These are phyloP conservation scores for Charadrius vociferus DNA, from an alignment of 2,113 vertebrate genomes.

Conservation along the genomic window DNA sequence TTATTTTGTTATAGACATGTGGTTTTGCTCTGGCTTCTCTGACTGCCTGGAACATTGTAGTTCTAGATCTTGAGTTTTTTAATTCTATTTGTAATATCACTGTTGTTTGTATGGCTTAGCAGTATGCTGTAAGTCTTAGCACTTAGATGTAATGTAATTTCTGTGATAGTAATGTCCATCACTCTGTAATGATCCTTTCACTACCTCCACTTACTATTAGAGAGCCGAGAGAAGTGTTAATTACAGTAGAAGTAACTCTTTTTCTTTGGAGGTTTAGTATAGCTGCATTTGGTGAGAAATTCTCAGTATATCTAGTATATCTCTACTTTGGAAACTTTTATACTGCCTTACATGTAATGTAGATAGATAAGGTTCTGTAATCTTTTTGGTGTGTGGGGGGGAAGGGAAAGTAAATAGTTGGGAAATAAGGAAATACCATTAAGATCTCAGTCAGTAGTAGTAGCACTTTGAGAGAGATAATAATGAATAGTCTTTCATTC, in stretches of 20 bases:
- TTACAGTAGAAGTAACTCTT: not conserved
- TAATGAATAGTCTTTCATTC: not conserved
- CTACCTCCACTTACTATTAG: not conserved
- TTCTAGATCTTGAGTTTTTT: not conserved
- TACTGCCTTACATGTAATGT: not conserved
- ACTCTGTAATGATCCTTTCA: not conserved
- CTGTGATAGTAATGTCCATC: not conserved
- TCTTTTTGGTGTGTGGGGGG: not conserved
- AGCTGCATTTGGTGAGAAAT: not conserved
- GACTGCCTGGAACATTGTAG: not conserved
- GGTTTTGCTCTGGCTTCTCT: not conserved
- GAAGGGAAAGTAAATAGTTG: not conserved
- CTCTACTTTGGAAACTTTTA: not conserved
- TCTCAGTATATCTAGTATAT: not conserved
- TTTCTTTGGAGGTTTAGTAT: not conserved
- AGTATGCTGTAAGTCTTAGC: not conserved
- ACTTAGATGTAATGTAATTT: not conserved
- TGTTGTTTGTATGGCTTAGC: not conserved
- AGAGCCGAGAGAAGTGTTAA: not conserved
- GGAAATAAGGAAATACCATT: not conserved
- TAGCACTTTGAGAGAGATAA: not conserved
- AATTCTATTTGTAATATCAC: not conserved
- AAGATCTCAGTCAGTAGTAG: not conserved
- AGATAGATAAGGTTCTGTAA: not conserved
- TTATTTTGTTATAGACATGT: not conserved